phyloP scores from a whole-genome alignment of 2,888 invertebrate species.

The Standfussiana lucernea region DNA sequence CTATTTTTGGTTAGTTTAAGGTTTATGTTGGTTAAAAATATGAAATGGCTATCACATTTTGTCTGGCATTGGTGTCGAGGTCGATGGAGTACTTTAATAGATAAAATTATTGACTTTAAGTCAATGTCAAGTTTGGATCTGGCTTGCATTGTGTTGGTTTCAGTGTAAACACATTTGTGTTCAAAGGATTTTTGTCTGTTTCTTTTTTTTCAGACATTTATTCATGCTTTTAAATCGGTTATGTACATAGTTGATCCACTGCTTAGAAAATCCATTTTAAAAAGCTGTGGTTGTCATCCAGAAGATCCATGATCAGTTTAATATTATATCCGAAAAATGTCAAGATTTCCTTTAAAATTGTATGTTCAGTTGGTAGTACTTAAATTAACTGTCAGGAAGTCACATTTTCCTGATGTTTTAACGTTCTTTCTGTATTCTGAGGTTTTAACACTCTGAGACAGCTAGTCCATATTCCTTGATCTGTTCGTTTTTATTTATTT shows the following conservation, averaged over 20 bases:
- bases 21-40: conserved; percentile 8
- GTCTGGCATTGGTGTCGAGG: conserved; percentile 67
- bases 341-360: no score
- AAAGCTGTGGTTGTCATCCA: no score
- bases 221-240: background rate
- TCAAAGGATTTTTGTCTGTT: conserved; percentile 14
- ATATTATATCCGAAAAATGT: no score
- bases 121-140: conserved; percentile 66
- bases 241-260: background rate
- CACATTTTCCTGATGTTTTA: background rate
- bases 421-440: no score
- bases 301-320: no score
- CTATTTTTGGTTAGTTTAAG: accelerated
- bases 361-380: background rate
- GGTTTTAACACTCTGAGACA: background rate
- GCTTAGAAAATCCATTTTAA: background rate
- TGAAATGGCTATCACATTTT: conserved; percentile 33
- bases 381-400: background rate
- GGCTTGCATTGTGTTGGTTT: conserved; percentile 32
- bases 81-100: conserved; percentile 46
- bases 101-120: conserved; percentile 60
- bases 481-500: no score
- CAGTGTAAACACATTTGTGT: conserved; percentile 10
- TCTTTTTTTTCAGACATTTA: background rate
- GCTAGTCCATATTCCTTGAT: background rate